Percentiles rank a stretch among this genome's conserved stretches.
phyloP scores from a whole-genome alignment of 2,797 vertebrate genomes.

The Coregonus sp. region DNA sequence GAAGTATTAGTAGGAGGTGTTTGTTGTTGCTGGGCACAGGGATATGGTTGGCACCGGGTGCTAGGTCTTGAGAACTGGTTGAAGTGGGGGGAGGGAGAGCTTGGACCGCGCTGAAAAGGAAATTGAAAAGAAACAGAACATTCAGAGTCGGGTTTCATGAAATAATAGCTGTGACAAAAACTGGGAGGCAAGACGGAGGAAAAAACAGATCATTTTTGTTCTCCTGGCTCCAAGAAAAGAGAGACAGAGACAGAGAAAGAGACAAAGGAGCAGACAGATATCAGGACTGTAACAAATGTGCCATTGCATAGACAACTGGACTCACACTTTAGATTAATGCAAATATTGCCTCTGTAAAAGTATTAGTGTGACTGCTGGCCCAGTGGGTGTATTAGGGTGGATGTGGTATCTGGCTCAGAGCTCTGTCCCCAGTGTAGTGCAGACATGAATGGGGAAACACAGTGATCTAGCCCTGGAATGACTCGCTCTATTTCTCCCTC shows the following conservation, averaged over 20 bases:
- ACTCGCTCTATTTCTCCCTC: constrained; percentile 21
- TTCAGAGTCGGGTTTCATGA: constrained; percentile 85
- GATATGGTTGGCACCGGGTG: constrained; percentile 47
- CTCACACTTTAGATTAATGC: constrained; percentile 46
- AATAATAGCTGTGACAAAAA: constrained; percentile 86
- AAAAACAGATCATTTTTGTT: constrained; percentile 84
- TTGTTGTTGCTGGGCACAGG: constrained; percentile 31
- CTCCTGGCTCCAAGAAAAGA: constrained; percentile 54
- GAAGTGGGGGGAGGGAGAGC: constrained; percentile 37
- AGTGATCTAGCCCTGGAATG: constrained; percentile 1
- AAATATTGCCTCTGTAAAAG: constrained; percentile 57
- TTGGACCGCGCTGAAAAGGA: constrained; percentile 81
- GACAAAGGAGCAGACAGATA: constrained; percentile 77
- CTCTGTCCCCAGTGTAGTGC: constrained; percentile 37
- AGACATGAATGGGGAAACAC: neutral
- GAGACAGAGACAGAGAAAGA: constrained; percentile 37
- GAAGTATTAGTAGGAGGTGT: constrained; percentile 28
- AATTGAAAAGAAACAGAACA: constrained; percentile 88
- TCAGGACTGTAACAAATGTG: constrained; percentile 77
- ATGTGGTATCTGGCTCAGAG: constrained; percentile 43
- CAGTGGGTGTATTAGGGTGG: neutral
- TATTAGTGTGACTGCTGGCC: neutral
- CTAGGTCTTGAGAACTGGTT: constrained; percentile 27
- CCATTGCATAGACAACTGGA: constrained; percentile 72
- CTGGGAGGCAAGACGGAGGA: constrained; percentile 75